Evolutionary conservation across 2,113 vertebrate genomes (phyloP).

Genomic region (Strix aluco): DNA sequence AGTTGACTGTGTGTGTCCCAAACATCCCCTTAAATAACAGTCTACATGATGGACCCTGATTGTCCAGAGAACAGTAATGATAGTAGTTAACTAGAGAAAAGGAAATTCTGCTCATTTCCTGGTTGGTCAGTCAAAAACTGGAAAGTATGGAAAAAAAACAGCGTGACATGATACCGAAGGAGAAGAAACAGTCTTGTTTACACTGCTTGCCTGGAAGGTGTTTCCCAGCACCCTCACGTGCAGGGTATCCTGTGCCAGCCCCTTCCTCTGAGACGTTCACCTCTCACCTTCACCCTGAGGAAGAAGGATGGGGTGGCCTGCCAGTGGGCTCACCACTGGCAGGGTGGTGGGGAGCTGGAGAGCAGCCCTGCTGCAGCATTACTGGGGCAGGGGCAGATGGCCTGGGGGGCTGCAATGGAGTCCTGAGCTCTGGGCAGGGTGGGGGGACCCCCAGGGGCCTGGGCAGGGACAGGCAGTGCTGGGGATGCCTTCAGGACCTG

Average conservation of each 20-base stretch:
- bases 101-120: background rate
- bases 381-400: background rate
- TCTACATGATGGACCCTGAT: background rate
- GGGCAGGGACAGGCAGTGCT: background rate
- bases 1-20: background rate
- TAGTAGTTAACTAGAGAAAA: background rate
- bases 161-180: background rate
- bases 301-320: background rate
- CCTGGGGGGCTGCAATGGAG: background rate
- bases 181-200: background rate
- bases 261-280: background rate
- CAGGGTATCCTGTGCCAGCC: background rate
- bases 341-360: background rate
- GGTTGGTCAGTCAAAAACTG: background rate
- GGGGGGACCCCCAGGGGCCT: background rate
- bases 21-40: background rate
- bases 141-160: background rate
- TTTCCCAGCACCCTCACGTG: background rate
- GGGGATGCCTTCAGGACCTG: accelerated
- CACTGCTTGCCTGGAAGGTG: background rate
- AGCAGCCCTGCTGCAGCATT: background rate
- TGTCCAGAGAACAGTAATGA: background rate
- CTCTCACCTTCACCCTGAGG: background rate
- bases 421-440: background rate
- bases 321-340: too few species aligned